phyloP scores from a whole-genome alignment of 2,797 vertebrate species.

The Enteromius anoplus region DNA sequence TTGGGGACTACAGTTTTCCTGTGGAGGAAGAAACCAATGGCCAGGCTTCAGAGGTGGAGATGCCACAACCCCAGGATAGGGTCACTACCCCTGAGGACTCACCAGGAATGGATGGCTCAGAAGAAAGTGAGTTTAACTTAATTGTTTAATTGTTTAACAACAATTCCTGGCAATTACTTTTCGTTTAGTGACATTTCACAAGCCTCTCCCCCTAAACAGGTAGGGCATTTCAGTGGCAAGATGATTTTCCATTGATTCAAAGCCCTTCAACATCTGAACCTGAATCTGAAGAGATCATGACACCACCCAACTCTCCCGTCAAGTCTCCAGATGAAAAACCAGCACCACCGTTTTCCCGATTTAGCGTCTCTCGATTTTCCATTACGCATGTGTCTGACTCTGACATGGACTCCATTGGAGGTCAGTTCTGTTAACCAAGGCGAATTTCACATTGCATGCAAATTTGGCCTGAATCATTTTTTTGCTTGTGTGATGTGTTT shows the following conservation, averaged over 20 bases:
- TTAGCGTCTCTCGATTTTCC: constrained; percentile 94
- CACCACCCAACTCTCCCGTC: constrained; percentile 56
- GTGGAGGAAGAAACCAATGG: constrained; percentile 68
- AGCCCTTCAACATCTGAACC: constrained; percentile 69
- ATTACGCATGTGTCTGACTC: constrained; percentile 93
- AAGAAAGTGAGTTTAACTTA: constrained; percentile 75
- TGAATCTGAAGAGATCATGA: constrained; percentile 57
- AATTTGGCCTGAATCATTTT: not conserved
- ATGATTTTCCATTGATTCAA: constrained; percentile 71
- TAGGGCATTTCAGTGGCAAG: constrained; percentile 76
- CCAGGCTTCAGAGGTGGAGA: constrained; percentile 62
- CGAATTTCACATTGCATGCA: not conserved
- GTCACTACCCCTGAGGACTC: constrained; percentile 65
- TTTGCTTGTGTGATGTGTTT: not conserved
- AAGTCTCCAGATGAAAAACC: constrained; percentile 74
- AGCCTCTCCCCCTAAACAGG: constrained; percentile 67
- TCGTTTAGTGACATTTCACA: not conserved
- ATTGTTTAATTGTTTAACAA: not conserved
- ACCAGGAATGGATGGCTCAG: constrained; percentile 65
- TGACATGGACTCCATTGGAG: constrained; percentile 78
- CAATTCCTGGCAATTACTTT: not conserved
- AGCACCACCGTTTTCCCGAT: constrained; percentile 82
- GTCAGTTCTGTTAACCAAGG: constrained; percentile 70
- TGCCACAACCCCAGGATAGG: constrained; percentile 59
- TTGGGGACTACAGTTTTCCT: constrained; percentile 83